These are phyloP conservation scores for Eremophila alpestris DNA, from an alignment of 2,797 vertebrate genomes.

Conservation along the genomic window DNA sequence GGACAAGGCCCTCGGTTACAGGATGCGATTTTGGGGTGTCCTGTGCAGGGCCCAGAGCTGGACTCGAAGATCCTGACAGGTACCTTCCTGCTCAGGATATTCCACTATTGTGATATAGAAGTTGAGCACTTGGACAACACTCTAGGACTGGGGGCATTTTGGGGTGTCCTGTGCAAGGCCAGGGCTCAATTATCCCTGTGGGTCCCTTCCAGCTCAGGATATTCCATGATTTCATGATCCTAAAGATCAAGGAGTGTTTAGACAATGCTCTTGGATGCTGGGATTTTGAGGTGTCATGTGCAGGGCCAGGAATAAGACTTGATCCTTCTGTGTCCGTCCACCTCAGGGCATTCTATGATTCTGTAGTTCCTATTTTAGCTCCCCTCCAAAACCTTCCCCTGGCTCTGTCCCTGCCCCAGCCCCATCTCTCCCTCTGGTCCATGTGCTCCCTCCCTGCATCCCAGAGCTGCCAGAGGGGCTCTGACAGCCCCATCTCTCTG, in stretches of 20 bases:
- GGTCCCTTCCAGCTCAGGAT: neutral
- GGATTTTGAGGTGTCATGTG: neutral
- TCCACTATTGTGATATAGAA: rapidly evolving
- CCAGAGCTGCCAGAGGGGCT: neutral
- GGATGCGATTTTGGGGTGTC: neutral
- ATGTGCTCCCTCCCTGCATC: neutral
- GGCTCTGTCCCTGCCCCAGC: neutral
- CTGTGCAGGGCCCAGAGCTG: neutral
- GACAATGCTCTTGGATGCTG: too few relatives aligned
- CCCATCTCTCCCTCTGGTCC: too few relatives aligned
- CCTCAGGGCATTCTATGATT: neutral
- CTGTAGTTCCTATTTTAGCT: neutral
- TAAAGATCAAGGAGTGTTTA: neutral
- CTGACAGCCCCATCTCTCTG: too few relatives aligned
- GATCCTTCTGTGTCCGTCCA: neutral
- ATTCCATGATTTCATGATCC: neutral
- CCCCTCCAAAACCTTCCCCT: neutral
- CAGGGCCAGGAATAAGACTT: too few relatives aligned
- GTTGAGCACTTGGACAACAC: rapidly evolving
- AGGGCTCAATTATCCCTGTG: too few relatives aligned
- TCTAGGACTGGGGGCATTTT: neutral
- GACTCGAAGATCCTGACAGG: rapidly evolving
- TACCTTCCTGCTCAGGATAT: neutral
- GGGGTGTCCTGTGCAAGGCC: neutral
- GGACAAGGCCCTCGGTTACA: neutral